Percentiles rank a stretch among this genome's conserved stretches.
These are phyloP conservation scores for Alexandromys oeconomus DNA, from an alignment of 2,797 vertebrate genomes.

Conservation along the genomic window DNA sequence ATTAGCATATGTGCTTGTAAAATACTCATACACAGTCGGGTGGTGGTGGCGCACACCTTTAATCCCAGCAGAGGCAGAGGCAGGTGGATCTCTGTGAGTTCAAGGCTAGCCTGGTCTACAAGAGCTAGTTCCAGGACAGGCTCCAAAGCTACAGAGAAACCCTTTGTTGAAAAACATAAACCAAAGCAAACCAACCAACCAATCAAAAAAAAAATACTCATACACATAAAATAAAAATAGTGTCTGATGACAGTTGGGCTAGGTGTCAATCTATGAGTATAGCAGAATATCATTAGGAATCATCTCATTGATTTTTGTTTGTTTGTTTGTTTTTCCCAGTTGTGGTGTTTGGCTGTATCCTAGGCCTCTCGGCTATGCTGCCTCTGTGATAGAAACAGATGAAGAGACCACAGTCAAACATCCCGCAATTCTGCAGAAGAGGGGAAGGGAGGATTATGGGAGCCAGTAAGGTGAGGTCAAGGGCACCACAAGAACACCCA, in stretches of 20 bases:
- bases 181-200: no score
- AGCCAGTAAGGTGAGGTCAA: not conserved
- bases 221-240: not conserved
- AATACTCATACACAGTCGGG: no score
- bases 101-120: no score
- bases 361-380: not conserved
- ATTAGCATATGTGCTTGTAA: not conserved
- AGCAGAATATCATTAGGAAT: not conserved
- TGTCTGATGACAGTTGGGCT: not conserved
- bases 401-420: not conserved
- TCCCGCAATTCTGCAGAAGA: accelerated
- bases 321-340: not conserved
- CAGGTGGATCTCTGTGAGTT: no score
- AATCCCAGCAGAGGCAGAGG: no score
- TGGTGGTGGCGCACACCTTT: no score
- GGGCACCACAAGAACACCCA: not conserved
- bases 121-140: no score
- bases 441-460: not conserved
- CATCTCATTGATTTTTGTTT: not conserved
- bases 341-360: not conserved
- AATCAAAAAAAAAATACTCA: not conserved
- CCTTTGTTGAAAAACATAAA: no score
- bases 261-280: not conserved
- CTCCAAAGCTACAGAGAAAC: no score
- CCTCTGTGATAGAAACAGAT: not conserved